A percentile compares a stretch with the other conserved stretches of the same genome.
These are phyloP conservation scores for Elaphurus davidianus DNA, from an alignment of 2,113 vertebrate genomes.

Conservation along the genomic window DNA sequence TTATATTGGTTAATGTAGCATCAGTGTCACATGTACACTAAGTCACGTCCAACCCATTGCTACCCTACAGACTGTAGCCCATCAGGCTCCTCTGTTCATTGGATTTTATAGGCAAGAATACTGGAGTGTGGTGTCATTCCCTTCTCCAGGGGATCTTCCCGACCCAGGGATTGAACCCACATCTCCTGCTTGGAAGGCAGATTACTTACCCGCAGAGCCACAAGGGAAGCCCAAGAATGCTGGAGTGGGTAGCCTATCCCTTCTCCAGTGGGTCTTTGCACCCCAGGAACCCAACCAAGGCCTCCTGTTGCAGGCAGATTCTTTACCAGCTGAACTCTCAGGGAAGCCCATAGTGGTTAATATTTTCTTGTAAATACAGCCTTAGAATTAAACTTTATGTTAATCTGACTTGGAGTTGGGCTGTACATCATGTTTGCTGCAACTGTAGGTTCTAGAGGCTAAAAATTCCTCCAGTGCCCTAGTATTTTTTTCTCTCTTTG, in stretches of 20 bases:
- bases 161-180: not conserved
- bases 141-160: not conserved
- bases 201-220: not conserved
- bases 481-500: not conserved
- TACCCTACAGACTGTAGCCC: not conserved
- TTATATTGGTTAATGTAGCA: not conserved
- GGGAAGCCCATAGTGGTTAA: not conserved
- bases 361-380: not conserved
- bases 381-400: not conserved
- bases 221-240: not conserved
- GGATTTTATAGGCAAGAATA: not conserved
- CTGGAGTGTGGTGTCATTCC: not conserved
- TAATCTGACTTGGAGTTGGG: not conserved
- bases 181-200: fast-evolving
- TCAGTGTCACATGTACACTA: not conserved
- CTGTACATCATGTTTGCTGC: not conserved
- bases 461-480: not conserved
- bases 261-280: not conserved
- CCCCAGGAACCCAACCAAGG: not conserved
- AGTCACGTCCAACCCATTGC: fast-evolving
- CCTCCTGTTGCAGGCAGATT: not conserved
- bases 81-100: not conserved
- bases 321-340: not conserved
- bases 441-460: not conserved
- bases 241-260: not conserved